Percentiles rank a stretch among this genome's conserved stretches.
phyloP scores from a whole-genome alignment of 2,797 vertebrate genomes.

The Alcedo quadribrachys region DNA sequence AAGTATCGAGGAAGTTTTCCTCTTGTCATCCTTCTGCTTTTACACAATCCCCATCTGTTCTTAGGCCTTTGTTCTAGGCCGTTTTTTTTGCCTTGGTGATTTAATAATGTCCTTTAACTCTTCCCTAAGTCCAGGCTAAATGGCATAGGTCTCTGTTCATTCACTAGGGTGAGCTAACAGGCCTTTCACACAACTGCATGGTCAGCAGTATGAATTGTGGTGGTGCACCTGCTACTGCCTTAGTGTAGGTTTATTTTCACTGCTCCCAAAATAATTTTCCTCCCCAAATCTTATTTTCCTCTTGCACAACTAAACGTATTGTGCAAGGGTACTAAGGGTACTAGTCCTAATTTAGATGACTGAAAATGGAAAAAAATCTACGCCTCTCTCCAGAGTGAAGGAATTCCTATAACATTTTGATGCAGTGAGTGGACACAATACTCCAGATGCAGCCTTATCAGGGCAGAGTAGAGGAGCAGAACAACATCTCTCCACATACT shows the following conservation, averaged over 20 bases:
- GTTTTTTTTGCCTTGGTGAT: neutral
- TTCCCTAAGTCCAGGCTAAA: neutral
- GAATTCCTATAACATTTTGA: neutral
- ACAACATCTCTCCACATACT: too few relatives aligned
- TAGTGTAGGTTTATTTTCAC: neutral
- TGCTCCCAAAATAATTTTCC: neutral
- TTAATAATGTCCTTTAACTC: neutral
- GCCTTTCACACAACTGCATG: neutral
- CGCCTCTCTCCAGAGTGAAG: neutral
- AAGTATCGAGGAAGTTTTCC: neutral
- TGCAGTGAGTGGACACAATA: too few relatives aligned
- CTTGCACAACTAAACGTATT: neutral
- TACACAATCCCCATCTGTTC: conserved; percentile 5
- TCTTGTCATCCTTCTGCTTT: neutral
- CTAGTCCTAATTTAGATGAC: neutral
- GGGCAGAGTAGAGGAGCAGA: too few relatives aligned
- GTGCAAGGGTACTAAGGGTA: neutral
- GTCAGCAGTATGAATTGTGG: neutral
- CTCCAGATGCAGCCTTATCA: too few relatives aligned
- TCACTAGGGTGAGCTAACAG: neutral
- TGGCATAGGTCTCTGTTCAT: neutral
- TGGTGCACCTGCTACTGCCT: neutral
- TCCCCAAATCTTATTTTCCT: neutral
- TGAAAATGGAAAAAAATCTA: neutral
- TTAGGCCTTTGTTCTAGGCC: neutral